Conservation (phyloP, 1,140 invertebrate genomes). For the Sitodiplosis mosellana region DNA sequence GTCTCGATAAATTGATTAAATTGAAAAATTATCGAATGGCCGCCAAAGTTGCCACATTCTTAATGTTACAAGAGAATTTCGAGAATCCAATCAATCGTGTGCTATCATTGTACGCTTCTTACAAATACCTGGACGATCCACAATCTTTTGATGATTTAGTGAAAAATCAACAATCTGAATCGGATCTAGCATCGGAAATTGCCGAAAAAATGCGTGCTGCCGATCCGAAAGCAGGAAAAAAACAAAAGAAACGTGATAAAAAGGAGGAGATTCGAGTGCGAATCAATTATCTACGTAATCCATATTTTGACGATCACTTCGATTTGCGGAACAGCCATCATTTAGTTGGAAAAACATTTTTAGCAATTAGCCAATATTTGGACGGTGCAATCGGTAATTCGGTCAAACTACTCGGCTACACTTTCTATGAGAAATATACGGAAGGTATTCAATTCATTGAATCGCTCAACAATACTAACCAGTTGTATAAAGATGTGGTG, state of each 20-base stretch:
- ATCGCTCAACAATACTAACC: background rate
- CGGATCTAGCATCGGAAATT: constrained; percentile 2
- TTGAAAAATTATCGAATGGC: constrained; percentile 48
- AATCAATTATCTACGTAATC: constrained; percentile 60
- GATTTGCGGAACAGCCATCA: constrained; percentile 47
- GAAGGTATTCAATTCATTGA: constrained; percentile 18
- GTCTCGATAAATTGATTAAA: constrained; percentile 66
- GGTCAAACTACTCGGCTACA: constrained; percentile 39
- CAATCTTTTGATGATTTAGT: constrained; percentile 12
- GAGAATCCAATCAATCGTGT: constrained; percentile 47
- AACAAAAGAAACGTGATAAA: constrained; percentile 6
- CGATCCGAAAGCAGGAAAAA: constrained; percentile 17
- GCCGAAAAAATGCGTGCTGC: constrained; percentile 19
- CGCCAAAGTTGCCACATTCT: constrained; percentile 50
- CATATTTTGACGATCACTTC: constrained; percentile 73
- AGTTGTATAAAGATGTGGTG: constrained; percentile 21
- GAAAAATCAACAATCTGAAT: constrained; percentile 23
- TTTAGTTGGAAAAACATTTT: constrained; percentile 62
- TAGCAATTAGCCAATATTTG: constrained; percentile 19
- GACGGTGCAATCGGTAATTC: background rate
- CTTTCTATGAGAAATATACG: constrained; percentile 46
- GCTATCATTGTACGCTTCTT: constrained; percentile 55
- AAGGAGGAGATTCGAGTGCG: constrained; percentile 41
- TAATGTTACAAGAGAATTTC: constrained; percentile 82
- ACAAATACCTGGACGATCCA: constrained; percentile 47